These are phyloP conservation scores for Zaprionus nigranus DNA, from an alignment of 1,140 invertebrate species.

Conservation along the genomic window DNA sequence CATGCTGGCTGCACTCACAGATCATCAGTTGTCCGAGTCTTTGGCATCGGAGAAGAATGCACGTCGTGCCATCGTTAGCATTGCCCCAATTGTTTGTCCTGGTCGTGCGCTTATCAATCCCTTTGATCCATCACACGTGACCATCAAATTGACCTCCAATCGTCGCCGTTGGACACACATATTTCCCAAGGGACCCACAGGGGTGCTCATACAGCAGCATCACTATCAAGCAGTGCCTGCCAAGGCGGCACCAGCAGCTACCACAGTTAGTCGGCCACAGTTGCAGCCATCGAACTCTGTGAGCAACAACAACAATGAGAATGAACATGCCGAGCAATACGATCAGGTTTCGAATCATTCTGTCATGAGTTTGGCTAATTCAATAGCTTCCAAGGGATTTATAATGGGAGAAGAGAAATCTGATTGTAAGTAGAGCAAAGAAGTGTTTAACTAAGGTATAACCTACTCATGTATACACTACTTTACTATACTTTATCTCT, in stretches of 20 bases:
- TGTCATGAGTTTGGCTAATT: slow-evolving; percentile 55
- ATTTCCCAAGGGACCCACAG: slow-evolving; percentile 97
- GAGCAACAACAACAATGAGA: slow-evolving; percentile 66
- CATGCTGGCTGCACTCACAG: slow-evolving; percentile 71
- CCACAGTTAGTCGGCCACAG: slow-evolving; percentile 16
- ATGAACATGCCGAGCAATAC: slow-evolving; percentile 59
- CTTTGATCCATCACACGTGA: slow-evolving; percentile 98
- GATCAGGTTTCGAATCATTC: slow-evolving; percentile 71
- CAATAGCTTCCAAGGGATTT: slow-evolving; percentile 52
- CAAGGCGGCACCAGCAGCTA: slow-evolving; percentile 23
- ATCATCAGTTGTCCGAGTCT: slow-evolving; percentile 75
- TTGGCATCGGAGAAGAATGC: slow-evolving; percentile 84
- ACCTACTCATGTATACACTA: no score
- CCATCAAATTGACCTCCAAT: slow-evolving; percentile 98
- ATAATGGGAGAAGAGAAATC: slow-evolving; percentile 57
- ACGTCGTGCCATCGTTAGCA: slow-evolving; percentile 72
- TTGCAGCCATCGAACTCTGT: slow-evolving; percentile 30
- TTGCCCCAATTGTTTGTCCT: slow-evolving; percentile 87
- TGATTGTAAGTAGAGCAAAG: slow-evolving; percentile 55
- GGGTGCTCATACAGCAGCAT: slow-evolving; percentile 95
- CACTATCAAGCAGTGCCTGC: slow-evolving; percentile 94
- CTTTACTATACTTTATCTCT: no score
- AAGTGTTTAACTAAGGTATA: neutral
- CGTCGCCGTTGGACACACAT: slow-evolving; percentile 98
- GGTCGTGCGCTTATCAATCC: slow-evolving; percentile 96